Conservation (phyloP, 2,113 vertebrate genomes). For the Tapirus terrestris region DNA sequence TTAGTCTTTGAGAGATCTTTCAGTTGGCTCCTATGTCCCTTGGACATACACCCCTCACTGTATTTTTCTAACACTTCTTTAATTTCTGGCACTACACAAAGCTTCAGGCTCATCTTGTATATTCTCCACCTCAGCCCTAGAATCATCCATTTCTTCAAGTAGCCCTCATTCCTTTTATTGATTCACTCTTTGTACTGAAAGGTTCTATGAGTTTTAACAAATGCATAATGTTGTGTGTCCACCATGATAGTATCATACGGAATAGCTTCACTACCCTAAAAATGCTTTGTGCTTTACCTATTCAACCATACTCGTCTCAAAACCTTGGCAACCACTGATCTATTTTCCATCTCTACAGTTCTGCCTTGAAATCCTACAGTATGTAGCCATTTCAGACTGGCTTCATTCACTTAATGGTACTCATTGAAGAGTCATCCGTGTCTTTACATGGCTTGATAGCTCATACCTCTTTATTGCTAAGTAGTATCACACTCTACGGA, state of each 20-base stretch:
- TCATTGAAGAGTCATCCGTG: not conserved
- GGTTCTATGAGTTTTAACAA: not conserved
- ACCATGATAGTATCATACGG: not conserved
- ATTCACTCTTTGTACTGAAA: not conserved
- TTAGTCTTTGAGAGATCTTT: not conserved
- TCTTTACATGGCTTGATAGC: not conserved
- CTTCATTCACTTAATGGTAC: not conserved
- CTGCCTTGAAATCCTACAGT: not conserved
- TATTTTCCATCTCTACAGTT: not conserved
- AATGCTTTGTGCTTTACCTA: not conserved
- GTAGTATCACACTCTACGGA: not conserved
- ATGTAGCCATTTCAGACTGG: not conserved
- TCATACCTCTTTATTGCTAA: not conserved
- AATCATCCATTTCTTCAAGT: not conserved
- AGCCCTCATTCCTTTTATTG: not conserved
- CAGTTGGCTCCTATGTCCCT: not conserved
- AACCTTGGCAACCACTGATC: not conserved
- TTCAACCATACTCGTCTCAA: not conserved
- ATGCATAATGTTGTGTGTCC: not conserved
- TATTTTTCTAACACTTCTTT: not conserved
- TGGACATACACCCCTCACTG: not conserved
- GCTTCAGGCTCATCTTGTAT: not conserved
- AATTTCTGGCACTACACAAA: not conserved
- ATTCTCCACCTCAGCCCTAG: not conserved
- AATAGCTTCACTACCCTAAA: not conserved